Evolutionary conservation across 2,888 invertebrate species (phyloP).

Genomic region (Lycophotia porphyrea): DNA sequence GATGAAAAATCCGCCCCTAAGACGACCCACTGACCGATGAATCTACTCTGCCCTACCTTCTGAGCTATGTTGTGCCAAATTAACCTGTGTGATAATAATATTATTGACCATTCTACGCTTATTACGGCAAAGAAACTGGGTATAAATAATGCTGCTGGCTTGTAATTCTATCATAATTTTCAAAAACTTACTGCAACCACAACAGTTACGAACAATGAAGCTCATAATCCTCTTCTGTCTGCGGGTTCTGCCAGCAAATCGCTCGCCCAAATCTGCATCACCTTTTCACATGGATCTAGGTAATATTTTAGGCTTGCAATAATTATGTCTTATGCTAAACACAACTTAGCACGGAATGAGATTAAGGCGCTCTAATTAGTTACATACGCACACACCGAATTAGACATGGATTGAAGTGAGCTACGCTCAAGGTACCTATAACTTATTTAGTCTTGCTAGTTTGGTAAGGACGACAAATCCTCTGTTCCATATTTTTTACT

Average conservation of each 20-base stretch:
- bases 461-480: not conserved
- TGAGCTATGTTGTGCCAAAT: slow-evolving; percentile 1
- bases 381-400: slow-evolving; percentile 29
- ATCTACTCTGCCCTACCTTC: no score
- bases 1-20: no score
- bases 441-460: not conserved
- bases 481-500: not conserved
- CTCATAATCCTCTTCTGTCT: slow-evolving; percentile 8
- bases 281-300: not conserved
- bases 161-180: slow-evolving; percentile 7
- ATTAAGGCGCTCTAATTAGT: slow-evolving; percentile 41
- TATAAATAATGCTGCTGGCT: not conserved
- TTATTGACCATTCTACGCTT: not conserved
- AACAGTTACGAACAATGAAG: slow-evolving; percentile 10
- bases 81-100: slow-evolving; percentile 8
- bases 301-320: slow-evolving; percentile 7
- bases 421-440: not conserved
- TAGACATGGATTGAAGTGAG: not conserved
- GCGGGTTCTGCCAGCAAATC: not conserved
- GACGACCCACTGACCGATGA: no score
- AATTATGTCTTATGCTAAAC: slow-evolving; percentile 16
- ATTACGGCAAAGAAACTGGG: not conserved
- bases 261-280: not conserved
- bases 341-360: slow-evolving; percentile 4
- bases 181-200: not conserved